Conservation (phyloP, 1,140 invertebrate species). For the Drosophila littoralis region DNA sequence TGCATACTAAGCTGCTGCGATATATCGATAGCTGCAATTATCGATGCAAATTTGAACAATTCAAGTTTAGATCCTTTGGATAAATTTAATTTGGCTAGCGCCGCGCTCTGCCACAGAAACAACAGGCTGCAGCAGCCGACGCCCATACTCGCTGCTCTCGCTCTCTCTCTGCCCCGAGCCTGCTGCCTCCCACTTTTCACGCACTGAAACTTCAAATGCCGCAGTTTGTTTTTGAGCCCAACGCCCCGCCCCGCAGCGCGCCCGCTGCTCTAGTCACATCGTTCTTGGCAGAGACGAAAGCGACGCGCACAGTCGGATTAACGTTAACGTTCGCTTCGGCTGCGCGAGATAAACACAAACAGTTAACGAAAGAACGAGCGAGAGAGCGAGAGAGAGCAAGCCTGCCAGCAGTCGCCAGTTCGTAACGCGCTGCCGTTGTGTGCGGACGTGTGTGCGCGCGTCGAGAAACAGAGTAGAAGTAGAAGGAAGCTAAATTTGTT, state of each 20-base stretch:
- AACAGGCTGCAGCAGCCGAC: slow-evolving; percentile 37
- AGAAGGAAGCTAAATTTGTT: neutral
- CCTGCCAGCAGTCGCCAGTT: slow-evolving; percentile 27
- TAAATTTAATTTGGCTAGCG: slow-evolving; percentile 18
- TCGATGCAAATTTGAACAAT: neutral
- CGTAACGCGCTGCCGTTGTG: slow-evolving; percentile 47
- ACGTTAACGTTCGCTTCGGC: slow-evolving; percentile 24
- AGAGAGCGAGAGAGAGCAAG: neutral
- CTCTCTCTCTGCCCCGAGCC: no score
- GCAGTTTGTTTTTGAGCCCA: slow-evolving; percentile 21
- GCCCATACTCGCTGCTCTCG: slow-evolving; percentile 11
- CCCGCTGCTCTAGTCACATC: slow-evolving; percentile 12
- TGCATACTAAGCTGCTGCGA: neutral
- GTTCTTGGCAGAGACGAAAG: slow-evolving; percentile 41
- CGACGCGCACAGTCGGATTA: slow-evolving; percentile 36
- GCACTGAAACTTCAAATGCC: neutral
- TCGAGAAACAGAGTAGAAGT: neutral
- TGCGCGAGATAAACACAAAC: slow-evolving; percentile 38
- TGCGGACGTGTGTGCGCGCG: slow-evolving; percentile 40
- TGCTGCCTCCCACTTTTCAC: neutral
- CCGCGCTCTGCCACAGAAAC: slow-evolving; percentile 11
- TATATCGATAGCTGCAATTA: slow-evolving; percentile 4
- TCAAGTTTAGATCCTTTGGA: slow-evolving; percentile 13
- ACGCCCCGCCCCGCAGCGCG: neutral
- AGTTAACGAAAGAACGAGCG: slow-evolving; percentile 13